Percentiles rank a stretch among this genome's conserved stretches.
Evolutionary conservation across 1,140 invertebrate genomes (phyloP).

Genomic region (Sinonovacula constricta): DNA sequence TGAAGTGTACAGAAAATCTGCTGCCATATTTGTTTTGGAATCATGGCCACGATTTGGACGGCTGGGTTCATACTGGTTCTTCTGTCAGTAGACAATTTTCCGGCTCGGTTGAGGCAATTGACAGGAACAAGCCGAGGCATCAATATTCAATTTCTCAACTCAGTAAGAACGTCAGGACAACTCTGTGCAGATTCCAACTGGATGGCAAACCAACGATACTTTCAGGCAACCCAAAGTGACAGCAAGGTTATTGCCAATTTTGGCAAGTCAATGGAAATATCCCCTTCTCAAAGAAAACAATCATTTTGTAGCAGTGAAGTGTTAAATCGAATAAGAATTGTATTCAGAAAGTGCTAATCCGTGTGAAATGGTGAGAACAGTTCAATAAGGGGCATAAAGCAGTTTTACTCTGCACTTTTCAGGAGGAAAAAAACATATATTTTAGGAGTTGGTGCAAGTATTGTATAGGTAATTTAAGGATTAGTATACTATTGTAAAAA

Average conservation of each 20-base stretch:
- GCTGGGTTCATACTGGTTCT: too few species aligned
- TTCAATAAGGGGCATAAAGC: too few species aligned
- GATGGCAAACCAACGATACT: neutral
- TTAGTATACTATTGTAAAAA: too few species aligned
- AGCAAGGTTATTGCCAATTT: constrained; percentile 40
- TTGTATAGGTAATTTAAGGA: too few species aligned
- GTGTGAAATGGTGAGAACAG: constrained; percentile 39
- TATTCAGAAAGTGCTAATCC: constrained; percentile 51
- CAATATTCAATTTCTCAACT: constrained; percentile 51
- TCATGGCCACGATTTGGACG: too few species aligned
- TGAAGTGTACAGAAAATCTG: too few species aligned
- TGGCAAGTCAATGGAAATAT: constrained; percentile 42
- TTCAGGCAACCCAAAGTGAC: constrained; percentile 6
- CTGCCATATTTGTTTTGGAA: too few species aligned
- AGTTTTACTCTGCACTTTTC: neutral
- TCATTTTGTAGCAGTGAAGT: constrained; percentile 36
- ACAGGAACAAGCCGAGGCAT: constrained; percentile 27
- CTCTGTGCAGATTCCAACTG: constrained; percentile 1
- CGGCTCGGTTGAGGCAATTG: constrained; percentile 26
- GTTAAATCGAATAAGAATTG: constrained; percentile 56
- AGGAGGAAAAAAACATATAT: neutral
- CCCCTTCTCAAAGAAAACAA: constrained; percentile 46
- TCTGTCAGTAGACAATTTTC: constrained; percentile 44
- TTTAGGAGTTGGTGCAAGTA: too few species aligned
- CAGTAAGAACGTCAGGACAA: constrained; percentile 33